A percentile compares a stretch with the other conserved stretches of the same genome.
Conservation (phyloP, 2,888 invertebrate genomes). For the Nomada hirtipes region DNA sequence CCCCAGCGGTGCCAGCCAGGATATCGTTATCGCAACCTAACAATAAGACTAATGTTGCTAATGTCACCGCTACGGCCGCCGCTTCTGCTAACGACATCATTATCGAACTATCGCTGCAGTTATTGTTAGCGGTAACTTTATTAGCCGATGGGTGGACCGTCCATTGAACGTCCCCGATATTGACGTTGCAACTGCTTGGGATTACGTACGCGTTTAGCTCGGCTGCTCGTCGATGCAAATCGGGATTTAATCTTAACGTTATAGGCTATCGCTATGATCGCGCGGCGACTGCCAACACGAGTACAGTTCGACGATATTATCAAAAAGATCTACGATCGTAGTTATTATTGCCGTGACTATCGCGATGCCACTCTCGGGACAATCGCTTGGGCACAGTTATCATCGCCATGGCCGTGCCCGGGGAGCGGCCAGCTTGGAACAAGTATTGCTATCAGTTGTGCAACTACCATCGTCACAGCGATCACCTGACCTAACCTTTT, state of each 20-base stretch:
- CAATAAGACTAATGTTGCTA: constrained; percentile 60
- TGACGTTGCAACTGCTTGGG: background rate
- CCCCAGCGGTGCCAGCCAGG: constrained; percentile 4
- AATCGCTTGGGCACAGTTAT: constrained; percentile 34
- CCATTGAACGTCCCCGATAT: too few relatives aligned
- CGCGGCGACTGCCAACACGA: background rate
- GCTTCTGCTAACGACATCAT: constrained; percentile 37
- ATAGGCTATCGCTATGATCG: constrained; percentile 11
- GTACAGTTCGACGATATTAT: constrained; percentile 16
- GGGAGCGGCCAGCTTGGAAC: constrained; percentile 14
- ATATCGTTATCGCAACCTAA: constrained; percentile 46
- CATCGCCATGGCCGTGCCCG: constrained; percentile 3
- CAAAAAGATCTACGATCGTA: constrained; percentile 42
- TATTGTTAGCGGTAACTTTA: constrained; percentile 46
- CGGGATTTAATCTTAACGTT: constrained; percentile 36
- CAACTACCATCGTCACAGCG: constrained; percentile 32
- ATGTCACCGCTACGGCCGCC: constrained; percentile 20
- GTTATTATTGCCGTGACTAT: constrained; percentile 24
- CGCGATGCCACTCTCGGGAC: constrained; percentile 8
- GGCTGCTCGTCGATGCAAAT: constrained; percentile 10
- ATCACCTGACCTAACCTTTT: constrained; percentile 66
- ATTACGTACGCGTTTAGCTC: constrained; percentile 20
- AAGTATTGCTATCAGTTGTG: constrained; percentile 21
- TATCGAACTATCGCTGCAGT: constrained; percentile 41
- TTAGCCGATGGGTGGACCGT: constrained; percentile 21